Evolutionary conservation across 1,140 invertebrate genomes (phyloP), one percentile per base, ranked within the genome.

Genomic region (Eurosta solidaginis): DNA sequence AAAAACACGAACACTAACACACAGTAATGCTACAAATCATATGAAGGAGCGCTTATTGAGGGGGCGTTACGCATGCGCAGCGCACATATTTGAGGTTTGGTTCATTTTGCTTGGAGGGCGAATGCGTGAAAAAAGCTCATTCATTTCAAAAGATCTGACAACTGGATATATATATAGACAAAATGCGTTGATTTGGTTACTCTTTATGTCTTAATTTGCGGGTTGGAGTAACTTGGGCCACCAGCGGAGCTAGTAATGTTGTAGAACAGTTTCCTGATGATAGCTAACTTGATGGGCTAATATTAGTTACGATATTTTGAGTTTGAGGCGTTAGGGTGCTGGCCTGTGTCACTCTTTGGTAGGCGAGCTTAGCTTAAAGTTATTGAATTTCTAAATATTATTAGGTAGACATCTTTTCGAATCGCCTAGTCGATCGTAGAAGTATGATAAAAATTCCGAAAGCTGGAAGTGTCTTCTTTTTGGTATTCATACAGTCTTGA

Each of bases 41-140:
- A 59, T 33, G 3, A 59, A 59, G n/a, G n/a, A n/a, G 54, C 33
- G 54, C 12, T 17, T 22, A 59, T 40, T 68, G 59, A 68, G 59
- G 33, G 36, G 59, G 59, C 59, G 59, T 68, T 68, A 68, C 59
- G 59, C 59, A 68, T 68, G 59, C 59, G 33, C 59, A 68, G 59
- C 59, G n/a, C 59, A n/a, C n/a, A n/a, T n/a, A 40, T 68, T 68
- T 68, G 14, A 0, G 7, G 4, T 68, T 68, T 68, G 33, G 17
- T 10, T 12, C 27, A 29, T 20, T 0, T 40, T 6, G 20, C 22
- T 68, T 42, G 5, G 59, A 68, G 59, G 33, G 59, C 59, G 59
- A 68, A 68, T 68, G 59, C 59, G 59, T 68, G 59, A 68, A 68
- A 68, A 68, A 68, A 68, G 59, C 59, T 40, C 29, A 68, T 68